Evolutionary conservation across 2,113 vertebrate species (phyloP).

Genomic region (Crypturellus undulatus): DNA sequence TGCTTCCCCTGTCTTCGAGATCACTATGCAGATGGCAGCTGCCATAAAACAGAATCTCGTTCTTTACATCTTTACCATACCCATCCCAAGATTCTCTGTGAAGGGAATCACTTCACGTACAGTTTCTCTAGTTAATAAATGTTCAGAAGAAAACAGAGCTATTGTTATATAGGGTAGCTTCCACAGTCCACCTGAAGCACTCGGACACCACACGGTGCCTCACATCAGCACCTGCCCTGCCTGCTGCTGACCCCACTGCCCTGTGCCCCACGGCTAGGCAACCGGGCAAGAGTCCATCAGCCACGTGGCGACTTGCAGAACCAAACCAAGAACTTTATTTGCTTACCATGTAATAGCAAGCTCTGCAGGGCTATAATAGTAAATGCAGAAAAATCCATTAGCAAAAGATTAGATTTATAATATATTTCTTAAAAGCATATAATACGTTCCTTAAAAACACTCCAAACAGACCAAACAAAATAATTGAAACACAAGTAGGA

Average conservation of each 20-base stretch:
- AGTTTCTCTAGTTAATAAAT: background rate
- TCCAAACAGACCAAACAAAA: background rate
- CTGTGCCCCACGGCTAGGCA: background rate
- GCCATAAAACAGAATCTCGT: rapidly evolving
- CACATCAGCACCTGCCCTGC: background rate
- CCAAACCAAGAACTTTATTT: background rate
- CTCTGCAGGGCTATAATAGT: background rate
- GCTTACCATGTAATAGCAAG: background rate
- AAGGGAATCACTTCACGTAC: background rate
- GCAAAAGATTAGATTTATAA: background rate
- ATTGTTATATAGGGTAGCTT: background rate
- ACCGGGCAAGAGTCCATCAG: background rate
- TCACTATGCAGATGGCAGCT: rapidly evolving
- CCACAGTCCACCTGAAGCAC: background rate
- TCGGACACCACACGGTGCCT: background rate
- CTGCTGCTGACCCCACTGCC: background rate
- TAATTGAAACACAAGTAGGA: background rate
- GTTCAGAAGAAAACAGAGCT: background rate
- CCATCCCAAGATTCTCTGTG: background rate
- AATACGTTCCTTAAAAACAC: background rate
- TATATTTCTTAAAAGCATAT: background rate
- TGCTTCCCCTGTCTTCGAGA: background rate
- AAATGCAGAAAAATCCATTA: background rate
- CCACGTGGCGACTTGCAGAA: background rate
- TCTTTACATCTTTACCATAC: background rate